phyloP scores from a whole-genome alignment of 2,113 vertebrate species.

The Chunga burmeisteri region DNA sequence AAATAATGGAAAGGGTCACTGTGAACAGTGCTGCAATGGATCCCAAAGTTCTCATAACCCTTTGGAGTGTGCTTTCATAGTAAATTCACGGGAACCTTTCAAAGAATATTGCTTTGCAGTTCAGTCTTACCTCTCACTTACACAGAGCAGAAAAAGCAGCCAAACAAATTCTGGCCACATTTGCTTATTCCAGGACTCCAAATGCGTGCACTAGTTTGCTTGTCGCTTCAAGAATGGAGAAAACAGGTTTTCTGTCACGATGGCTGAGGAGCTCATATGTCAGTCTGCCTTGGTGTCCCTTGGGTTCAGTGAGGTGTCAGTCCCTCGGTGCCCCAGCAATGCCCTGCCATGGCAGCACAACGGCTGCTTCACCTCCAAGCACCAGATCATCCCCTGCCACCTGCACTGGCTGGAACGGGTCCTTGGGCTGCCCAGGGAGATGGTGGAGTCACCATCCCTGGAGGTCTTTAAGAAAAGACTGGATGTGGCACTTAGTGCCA shows the following conservation, averaged over 20 bases:
- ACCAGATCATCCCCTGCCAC: not conserved
- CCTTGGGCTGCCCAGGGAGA: too few species aligned
- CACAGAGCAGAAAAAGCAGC: not conserved
- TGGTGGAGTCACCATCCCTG: too few species aligned
- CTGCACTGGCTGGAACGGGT: not conserved
- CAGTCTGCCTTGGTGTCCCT: not conserved
- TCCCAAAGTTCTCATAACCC: slow-evolving; percentile 17
- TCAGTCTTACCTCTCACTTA: not conserved
- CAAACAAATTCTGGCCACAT: not conserved
- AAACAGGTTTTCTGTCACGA: not conserved
- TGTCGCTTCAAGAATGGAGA: not conserved
- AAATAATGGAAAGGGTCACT: slow-evolving; percentile 6
- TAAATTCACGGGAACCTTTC: not conserved
- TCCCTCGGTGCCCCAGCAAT: not conserved
- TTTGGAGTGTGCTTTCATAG: not conserved
- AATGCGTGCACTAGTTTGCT: not conserved
- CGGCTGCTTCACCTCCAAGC: not conserved
- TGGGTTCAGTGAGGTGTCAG: fast-evolving
- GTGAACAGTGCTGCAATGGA: not conserved
- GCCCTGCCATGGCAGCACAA: not conserved
- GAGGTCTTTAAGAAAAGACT: too few species aligned
- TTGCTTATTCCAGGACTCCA: not conserved
- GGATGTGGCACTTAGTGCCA: too few species aligned
- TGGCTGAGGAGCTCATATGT: not conserved
- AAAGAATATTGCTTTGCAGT: not conserved